These are phyloP conservation scores for Halesus radiatus DNA, from an alignment of 1,140 invertebrate genomes.

Conservation along the genomic window DNA sequence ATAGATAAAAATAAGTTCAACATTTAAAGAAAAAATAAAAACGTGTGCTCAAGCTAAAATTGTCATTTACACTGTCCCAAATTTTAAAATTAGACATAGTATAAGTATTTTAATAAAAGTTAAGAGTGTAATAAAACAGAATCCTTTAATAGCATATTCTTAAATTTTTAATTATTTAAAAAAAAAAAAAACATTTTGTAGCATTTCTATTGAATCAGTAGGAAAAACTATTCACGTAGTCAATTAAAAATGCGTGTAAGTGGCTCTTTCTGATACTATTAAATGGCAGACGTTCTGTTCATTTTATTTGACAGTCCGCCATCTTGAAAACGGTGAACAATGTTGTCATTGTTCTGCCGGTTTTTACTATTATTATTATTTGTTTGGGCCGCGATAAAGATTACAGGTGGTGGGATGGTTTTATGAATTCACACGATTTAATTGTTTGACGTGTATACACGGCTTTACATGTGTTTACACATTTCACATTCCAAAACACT, in stretches of 20 bases:
- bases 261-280: neutral
- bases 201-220: neutral
- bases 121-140: too few relatives aligned
- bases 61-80: too few relatives aligned
- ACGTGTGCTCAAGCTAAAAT: too few relatives aligned
- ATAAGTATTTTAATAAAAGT: too few relatives aligned
- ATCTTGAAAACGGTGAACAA: slow-evolving; percentile 24
- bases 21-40: too few relatives aligned
- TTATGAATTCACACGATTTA: slow-evolving; percentile 28
- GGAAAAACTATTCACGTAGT: too few relatives aligned
- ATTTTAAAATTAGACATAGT: too few relatives aligned
- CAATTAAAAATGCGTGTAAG: neutral
- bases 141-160: too few relatives aligned
- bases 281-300: neutral
- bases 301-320: slow-evolving; percentile 3
- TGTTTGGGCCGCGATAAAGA: slow-evolving; percentile 1
- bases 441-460: slow-evolving; percentile 26
- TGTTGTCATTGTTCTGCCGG: slow-evolving; percentile 20
- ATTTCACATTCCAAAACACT: neutral
- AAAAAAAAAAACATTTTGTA: neutral
- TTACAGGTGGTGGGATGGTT: slow-evolving; percentile 14
- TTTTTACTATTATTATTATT: neutral
- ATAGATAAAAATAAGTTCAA: neutral
- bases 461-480: slow-evolving; percentile 8
- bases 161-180: neutral